Evolutionary conservation across 1,140 invertebrate species (phyloP).

Genomic region (Saccostrea cuccullata): DNA sequence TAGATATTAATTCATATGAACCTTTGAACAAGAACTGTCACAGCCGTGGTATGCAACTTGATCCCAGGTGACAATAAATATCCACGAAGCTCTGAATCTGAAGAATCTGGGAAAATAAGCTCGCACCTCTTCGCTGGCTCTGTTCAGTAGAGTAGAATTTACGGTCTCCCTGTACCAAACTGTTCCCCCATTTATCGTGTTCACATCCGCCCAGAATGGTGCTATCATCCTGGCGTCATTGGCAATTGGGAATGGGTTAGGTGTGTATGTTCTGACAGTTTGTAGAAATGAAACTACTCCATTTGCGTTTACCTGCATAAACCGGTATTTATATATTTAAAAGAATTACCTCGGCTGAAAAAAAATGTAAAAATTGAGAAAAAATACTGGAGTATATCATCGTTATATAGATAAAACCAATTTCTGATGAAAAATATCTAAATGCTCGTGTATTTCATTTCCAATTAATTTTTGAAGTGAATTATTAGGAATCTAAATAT

Average conservation of each 20-base stretch:
- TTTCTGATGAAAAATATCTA: too few species aligned
- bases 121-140: conserved; percentile 59
- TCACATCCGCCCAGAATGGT: conserved; percentile 69
- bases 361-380: too few species aligned
- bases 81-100: conserved; percentile 64
- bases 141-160: conserved; percentile 47
- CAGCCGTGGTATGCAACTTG: conserved; percentile 63
- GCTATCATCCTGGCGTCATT: conserved; percentile 58
- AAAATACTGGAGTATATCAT: too few species aligned
- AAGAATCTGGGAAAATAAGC: conserved; percentile 48
- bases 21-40: background rate
- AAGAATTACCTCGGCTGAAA: too few species aligned
- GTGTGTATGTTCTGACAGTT: conserved; percentile 49
- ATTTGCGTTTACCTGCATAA: conserved; percentile 33
- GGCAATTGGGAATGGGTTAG: conserved; percentile 61
- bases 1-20: background rate
- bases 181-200: conserved; percentile 55
- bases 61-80: conserved; percentile 69
- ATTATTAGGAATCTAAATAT: too few species aligned
- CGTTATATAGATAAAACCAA: too few species aligned
- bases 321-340: too few species aligned
- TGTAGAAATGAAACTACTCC: conserved; percentile 10
- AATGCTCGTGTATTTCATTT: too few species aligned
- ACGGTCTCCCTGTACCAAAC: conserved; percentile 65
- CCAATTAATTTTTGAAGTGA: too few species aligned